Evolutionary conservation across 1,140 invertebrate genomes (phyloP).

Genomic region (Ooceraea biroi): DNA sequence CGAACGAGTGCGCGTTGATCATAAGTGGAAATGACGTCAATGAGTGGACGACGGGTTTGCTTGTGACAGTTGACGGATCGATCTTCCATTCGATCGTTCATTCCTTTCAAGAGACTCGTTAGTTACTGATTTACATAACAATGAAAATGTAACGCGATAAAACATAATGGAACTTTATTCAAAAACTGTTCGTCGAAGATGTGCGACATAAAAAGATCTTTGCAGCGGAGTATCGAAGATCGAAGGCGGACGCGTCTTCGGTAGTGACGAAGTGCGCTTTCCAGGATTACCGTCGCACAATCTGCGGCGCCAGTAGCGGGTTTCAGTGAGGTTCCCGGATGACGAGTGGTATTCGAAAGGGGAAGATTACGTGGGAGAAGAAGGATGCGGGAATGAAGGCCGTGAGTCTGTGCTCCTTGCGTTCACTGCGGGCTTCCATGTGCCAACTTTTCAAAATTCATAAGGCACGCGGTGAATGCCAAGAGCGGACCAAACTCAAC

Average conservation of each 20-base stretch:
- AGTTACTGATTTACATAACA: not conserved
- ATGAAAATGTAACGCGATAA: not conserved
- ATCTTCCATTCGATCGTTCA: not conserved
- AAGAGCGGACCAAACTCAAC: constrained; percentile 93
- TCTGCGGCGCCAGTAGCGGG: not conserved
- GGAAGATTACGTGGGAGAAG: constrained; percentile 36
- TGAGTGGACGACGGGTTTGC: not conserved
- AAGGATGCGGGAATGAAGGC: not conserved
- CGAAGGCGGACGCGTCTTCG: not conserved
- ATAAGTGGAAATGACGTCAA: not conserved
- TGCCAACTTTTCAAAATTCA: constrained; percentile 91
- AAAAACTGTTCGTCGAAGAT: not conserved
- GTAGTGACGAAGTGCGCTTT: constrained; percentile 41
- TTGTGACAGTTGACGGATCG: not conserved
- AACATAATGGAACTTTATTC: not conserved
- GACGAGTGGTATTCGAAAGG: not conserved
- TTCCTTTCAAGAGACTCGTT: not conserved
- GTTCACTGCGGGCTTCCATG: constrained; percentile 95
- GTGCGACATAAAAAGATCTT: not conserved
- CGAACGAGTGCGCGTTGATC: constrained; percentile 18
- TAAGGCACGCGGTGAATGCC: constrained; percentile 99
- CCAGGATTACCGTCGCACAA: not conserved
- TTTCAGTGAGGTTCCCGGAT: constrained; percentile 11
- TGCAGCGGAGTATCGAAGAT: not conserved
- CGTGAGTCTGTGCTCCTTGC: constrained; percentile 90